Percentiles rank a stretch among this genome's conserved stretches.
These are phyloP conservation scores for Nylanderia fulva DNA, from an alignment of 1,140 invertebrate species.

Conservation along the genomic window DNA sequence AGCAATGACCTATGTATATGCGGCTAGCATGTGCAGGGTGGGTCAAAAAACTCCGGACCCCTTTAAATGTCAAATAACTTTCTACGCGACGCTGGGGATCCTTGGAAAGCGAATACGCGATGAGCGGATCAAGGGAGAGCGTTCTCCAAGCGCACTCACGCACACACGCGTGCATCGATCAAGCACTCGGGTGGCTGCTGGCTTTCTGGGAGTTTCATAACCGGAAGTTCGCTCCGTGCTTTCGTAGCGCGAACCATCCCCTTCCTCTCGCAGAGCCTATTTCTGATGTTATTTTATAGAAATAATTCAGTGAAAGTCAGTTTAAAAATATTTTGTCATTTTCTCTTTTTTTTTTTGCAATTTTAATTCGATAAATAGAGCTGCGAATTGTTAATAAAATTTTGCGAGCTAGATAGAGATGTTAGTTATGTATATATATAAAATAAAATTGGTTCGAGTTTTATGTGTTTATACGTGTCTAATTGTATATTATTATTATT, in stretches of 20 bases:
- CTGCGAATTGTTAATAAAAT: neutral
- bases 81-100: conserved; percentile 60
- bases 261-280: neutral
- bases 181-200: neutral
- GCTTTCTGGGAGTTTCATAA: conserved; percentile 58
- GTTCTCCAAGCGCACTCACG: neutral
- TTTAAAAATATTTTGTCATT: too few relatives aligned
- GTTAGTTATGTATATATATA: neutral
- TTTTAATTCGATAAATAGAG: too few relatives aligned
- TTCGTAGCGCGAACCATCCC: conserved; percentile 28
- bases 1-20: neutral
- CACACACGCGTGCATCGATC: neutral
- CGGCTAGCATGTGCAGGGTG: neutral
- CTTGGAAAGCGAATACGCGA: conserved; percentile 32
- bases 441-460: neutral
- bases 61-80: conserved; percentile 75
- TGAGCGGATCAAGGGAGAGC: conserved; percentile 34
- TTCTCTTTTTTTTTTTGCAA: too few relatives aligned
- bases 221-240: conserved; percentile 37
- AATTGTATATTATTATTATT: neutral
- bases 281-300: neutral
- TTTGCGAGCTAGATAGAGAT: neutral
- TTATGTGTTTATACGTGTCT: neutral
- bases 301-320: conserved; percentile 1
- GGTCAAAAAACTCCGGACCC: conserved; percentile 58